phyloP scores from a whole-genome alignment of 2,797 vertebrate genomes.

The Carcharodon carcharias region DNA sequence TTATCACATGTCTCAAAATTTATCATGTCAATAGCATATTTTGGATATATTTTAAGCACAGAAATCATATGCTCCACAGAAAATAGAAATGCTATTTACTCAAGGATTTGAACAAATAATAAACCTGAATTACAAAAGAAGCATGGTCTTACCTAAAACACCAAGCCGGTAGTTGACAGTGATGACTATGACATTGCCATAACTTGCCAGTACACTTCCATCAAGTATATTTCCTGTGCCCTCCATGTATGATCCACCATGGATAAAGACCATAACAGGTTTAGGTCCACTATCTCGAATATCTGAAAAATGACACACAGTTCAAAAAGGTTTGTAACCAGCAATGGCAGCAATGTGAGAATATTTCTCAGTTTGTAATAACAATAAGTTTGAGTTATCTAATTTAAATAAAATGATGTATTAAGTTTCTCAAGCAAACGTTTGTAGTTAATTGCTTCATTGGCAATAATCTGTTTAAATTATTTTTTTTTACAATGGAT shows the following conservation, averaged over 20 bases:
- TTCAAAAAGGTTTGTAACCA: background rate
- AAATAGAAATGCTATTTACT: background rate
- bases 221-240: slow-evolving; percentile 98
- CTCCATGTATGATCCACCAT: slow-evolving; percentile 98
- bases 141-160: slow-evolving; percentile 81
- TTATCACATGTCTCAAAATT: background rate
- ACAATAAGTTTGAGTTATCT: background rate
- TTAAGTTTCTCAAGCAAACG: slow-evolving; percentile 30
- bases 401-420: background rate
- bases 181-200: slow-evolving; percentile 98
- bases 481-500: background rate
- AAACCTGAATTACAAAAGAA: background rate
- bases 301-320: slow-evolving; percentile 63
- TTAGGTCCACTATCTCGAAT: slow-evolving; percentile 99
- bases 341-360: background rate
- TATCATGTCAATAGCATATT: background rate
- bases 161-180: slow-evolving; percentile 97
- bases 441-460: background rate
- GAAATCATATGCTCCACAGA: background rate
- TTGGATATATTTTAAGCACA: background rate
- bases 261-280: slow-evolving; percentile 98
- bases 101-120: background rate
- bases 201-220: slow-evolving; percentile 97
- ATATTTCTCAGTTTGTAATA: background rate
- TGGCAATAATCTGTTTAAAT: background rate